Conservation (phyloP, 2,888 invertebrate genomes). For the Autographa pulchrina region DNA sequence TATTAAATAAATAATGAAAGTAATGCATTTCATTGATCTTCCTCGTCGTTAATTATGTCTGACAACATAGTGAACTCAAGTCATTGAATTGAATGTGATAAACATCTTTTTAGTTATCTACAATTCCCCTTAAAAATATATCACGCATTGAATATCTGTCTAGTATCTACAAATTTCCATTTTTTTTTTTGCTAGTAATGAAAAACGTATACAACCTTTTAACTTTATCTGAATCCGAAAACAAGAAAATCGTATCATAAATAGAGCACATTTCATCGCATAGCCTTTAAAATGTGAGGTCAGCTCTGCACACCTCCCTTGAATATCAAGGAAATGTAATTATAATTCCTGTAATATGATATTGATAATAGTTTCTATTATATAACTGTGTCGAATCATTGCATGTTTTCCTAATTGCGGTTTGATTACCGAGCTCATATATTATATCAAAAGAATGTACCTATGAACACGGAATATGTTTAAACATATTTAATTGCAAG, state of each 20-base stretch:
- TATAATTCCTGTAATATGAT: constrained; percentile 14
- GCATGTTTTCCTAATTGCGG: constrained; percentile 4
- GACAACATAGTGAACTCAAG: too few species aligned
- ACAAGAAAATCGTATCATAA: constrained; percentile 5
- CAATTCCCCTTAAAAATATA: too few species aligned
- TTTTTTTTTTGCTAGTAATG: too few species aligned
- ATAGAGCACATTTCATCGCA: constrained; percentile 22
- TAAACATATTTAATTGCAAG: constrained; percentile 8
- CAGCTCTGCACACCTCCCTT: constrained; percentile 31
- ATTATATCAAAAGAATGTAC: background rate
- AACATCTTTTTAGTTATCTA: too few species aligned
- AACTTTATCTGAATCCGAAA: too few species aligned
- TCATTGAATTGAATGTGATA: too few species aligned
- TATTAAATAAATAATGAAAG: background rate
- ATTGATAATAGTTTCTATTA: constrained; percentile 7
- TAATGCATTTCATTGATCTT: background rate
- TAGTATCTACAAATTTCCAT: too few species aligned
- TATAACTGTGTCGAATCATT: background rate
- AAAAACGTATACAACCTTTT: too few species aligned
- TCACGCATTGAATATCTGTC: too few species aligned
- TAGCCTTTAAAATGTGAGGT: constrained; percentile 24
- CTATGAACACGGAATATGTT: background rate
- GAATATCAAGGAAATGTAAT: constrained; percentile 23
- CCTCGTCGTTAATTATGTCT: too few species aligned
- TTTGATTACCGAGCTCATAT: constrained; percentile 4